phyloP scores from a whole-genome alignment of 2,888 invertebrate species.

The Phortica okadai region DNA sequence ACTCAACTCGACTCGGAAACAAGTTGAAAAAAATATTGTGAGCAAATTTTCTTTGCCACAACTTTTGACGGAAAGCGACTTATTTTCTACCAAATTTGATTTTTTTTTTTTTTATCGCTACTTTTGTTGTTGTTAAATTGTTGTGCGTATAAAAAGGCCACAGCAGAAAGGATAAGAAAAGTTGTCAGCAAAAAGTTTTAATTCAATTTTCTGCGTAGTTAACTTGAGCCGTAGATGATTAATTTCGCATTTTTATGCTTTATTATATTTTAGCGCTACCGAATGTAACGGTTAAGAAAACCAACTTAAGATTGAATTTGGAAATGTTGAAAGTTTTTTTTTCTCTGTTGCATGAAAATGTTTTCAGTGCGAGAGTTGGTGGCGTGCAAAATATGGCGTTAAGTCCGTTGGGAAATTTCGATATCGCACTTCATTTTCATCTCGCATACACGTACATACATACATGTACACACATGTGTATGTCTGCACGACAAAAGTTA shows the following conservation, averaged over 20 bases:
- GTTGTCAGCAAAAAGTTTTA: conserved; percentile 60
- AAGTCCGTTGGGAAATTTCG: conserved; percentile 70
- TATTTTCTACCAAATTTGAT: background rate
- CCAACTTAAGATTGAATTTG: conserved; percentile 43
- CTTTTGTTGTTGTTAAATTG: background rate
- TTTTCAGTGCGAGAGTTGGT: background rate
- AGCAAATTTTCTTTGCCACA: conserved; percentile 21
- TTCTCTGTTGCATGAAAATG: conserved; percentile 33
- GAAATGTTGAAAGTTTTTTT: conserved; percentile 56
- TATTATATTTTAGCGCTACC: conserved; percentile 52
- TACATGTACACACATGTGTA: background rate
- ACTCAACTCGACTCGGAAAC: background rate
- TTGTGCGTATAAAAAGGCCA: background rate
- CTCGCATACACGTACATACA: conserved; percentile 8
- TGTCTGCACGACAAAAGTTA: background rate
- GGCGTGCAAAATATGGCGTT: conserved; percentile 67
- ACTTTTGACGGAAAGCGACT: conserved; percentile 8
- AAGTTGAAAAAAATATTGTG: conserved; percentile 37
- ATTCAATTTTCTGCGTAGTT: conserved; percentile 70
- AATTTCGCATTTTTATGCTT: conserved; percentile 69
- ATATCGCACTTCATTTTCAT: conserved; percentile 68
- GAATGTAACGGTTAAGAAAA: conserved; percentile 34
- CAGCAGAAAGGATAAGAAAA: conserved; percentile 51
- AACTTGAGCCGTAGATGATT: conserved; percentile 67
- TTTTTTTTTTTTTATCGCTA: background rate